A percentile compares a stretch with the other conserved stretches of the same genome.
Conservation (phyloP, 2,888 invertebrate species). For the Trissoscelio sp. region DNA sequence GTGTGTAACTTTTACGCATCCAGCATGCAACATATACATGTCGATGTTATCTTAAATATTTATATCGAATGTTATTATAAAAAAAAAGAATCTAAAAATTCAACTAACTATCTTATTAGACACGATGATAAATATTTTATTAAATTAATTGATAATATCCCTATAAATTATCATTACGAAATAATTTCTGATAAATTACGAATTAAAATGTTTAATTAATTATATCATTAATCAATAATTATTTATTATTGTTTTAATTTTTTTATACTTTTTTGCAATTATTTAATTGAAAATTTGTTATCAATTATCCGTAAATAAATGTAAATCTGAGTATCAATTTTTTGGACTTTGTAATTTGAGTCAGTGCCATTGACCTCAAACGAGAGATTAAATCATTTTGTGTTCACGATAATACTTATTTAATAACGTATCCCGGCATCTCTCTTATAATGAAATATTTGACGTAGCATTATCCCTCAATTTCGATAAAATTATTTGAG, state of each 20-base stretch:
- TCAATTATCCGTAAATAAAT: too few species aligned
- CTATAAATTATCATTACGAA: neutral
- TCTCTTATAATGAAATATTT: constrained; percentile 44
- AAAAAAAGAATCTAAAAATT: constrained; percentile 9
- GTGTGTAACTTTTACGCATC: constrained; percentile 40
- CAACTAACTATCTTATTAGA: constrained; percentile 24
- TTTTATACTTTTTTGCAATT: neutral
- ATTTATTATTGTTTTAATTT: neutral
- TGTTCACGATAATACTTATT: constrained; percentile 32
- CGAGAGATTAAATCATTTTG: constrained; percentile 43
- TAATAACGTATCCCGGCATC: constrained; percentile 35
- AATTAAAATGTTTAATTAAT: too few species aligned
- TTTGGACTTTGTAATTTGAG: neutral
- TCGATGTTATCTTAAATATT: constrained; percentile 63
- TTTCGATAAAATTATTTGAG: constrained; percentile 56
- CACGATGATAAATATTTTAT: constrained; percentile 14
- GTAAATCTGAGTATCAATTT: too few species aligned
- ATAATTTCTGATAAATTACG: neutral
- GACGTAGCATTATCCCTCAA: constrained; percentile 45
- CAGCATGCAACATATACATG: constrained; percentile 47
- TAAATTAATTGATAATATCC: constrained; percentile 17
- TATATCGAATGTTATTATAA: constrained; percentile 54
- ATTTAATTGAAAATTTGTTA: too few species aligned
- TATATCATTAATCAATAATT: too few species aligned
- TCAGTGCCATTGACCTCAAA: constrained; percentile 16